Conservation (phyloP, 2,797 vertebrate genomes). For the Hydrolagus colliei region DNA sequence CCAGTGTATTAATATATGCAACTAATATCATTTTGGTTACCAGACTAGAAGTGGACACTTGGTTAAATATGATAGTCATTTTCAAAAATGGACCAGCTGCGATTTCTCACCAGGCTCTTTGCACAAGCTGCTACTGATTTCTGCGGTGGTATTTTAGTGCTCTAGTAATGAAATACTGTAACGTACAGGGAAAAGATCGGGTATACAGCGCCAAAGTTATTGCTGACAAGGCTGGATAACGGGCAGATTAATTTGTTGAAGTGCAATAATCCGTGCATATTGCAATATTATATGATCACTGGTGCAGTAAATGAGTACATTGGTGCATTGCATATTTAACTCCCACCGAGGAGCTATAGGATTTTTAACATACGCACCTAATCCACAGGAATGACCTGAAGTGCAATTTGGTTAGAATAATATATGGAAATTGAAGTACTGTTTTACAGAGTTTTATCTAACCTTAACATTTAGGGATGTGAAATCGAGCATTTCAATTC, state of each 20-base stretch:
- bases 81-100: neutral
- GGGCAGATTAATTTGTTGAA: slow-evolving; percentile 19
- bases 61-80: too few species aligned
- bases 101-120: neutral
- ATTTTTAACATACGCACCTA: slow-evolving; percentile 18
- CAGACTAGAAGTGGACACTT: too few species aligned
- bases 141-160: neutral
- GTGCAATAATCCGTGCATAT: slow-evolving; percentile 22
- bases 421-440: neutral
- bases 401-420: slow-evolving; percentile 13
- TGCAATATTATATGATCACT: slow-evolving; percentile 19
- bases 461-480: neutral
- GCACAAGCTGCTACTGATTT: neutral
- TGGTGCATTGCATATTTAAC: slow-evolving; percentile 21
- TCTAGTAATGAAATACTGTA: neutral
- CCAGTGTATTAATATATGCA: too few species aligned
- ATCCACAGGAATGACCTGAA: slow-evolving; percentile 14
- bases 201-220: neutral
- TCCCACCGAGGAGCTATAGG: slow-evolving; percentile 21
- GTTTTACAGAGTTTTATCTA: neutral
- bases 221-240: neutral
- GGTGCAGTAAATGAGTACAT: slow-evolving; percentile 25
- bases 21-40: too few species aligned
- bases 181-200: neutral
- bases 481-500: neutral